Conservation (phyloP, 2,113 vertebrate species). For the Scopus umbretta region DNA sequence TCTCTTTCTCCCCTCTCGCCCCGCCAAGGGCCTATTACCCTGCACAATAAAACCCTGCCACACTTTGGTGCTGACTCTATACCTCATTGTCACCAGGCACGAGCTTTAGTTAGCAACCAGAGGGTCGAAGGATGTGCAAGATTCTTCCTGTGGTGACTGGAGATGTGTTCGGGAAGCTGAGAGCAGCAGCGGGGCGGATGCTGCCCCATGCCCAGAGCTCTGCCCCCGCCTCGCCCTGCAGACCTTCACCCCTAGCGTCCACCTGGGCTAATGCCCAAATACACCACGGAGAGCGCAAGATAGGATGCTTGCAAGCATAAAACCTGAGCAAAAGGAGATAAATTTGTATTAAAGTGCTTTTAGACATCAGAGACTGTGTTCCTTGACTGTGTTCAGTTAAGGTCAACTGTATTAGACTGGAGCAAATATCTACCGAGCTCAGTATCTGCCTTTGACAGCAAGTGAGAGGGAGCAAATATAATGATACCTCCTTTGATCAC, state of each 20-base stretch:
- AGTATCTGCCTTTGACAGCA: background rate
- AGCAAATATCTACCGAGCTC: background rate
- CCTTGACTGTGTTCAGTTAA: background rate
- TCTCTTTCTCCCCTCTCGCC: background rate
- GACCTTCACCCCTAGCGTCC: background rate
- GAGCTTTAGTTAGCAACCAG: background rate
- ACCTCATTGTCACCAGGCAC: background rate
- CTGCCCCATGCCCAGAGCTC: background rate
- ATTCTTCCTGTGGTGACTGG: background rate
- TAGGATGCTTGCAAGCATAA: background rate
- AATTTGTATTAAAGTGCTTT: background rate
- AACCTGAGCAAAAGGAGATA: background rate
- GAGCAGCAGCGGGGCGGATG: background rate
- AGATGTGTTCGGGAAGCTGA: background rate
- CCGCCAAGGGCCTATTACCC: background rate
- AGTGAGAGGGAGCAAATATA: background rate
- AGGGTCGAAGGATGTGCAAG: background rate
- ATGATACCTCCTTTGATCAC: background rate
- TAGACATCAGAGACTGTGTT: background rate
- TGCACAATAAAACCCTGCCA: background rate
- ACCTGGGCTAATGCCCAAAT: background rate
- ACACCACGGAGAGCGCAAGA: fast-evolving
- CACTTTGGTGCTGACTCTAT: background rate
- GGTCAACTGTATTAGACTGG: background rate
- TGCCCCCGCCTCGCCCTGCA: background rate